Base-by-base conservation (phyloP, 2,888 invertebrate genomes). In the Elaeidobius kamerunicus region DNA sequence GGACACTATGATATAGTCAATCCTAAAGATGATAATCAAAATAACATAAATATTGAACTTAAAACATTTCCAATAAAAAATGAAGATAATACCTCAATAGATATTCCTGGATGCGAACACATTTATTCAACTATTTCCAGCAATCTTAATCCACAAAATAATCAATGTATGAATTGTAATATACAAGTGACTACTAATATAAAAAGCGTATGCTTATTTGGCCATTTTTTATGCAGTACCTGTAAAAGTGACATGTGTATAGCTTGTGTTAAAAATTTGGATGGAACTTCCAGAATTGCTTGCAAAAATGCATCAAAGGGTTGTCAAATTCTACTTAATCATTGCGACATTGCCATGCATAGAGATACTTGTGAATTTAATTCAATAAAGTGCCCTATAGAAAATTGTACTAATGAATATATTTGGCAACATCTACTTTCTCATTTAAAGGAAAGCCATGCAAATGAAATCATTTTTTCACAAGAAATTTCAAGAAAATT, bases 221-320 rank as follows among this genome's bases (percentile, higher is more conserved):
- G 66, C 1, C 69, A 68, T 45, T 35, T 49, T 4, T 44, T 57
- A 6, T 68, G 68, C 47, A 48, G 49, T 16, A 61, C 52, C 9
- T 68, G 67, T 44, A 66, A 62, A 56, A 57, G 52, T 7, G 60
- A 57, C 16, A 53, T 61, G 51, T 69, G 69, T 39, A 27, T 48
- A 12, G 50, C 63, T 12, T 69, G 69, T 52, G 56, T 62, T 2
- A 57, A 56, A 43, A 52, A 59, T 7, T 40, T 65, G 27, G 64
- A 60, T 16, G 60, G 52, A 14, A 56, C 60, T 18, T 60, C 65
- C 1, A 60, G 58, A 39, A 60, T 55, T 6, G 51, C 59, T 14
- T 68, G 69, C 55, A 64, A 62, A 49, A 67, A 67, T 38, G 61
- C 60, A 43, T 28, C 46, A 1, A 63, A 55, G 55, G 67, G 68